Conservation (phyloP, 2,113 vertebrate genomes). For the Serilophus lunatus region DNA sequence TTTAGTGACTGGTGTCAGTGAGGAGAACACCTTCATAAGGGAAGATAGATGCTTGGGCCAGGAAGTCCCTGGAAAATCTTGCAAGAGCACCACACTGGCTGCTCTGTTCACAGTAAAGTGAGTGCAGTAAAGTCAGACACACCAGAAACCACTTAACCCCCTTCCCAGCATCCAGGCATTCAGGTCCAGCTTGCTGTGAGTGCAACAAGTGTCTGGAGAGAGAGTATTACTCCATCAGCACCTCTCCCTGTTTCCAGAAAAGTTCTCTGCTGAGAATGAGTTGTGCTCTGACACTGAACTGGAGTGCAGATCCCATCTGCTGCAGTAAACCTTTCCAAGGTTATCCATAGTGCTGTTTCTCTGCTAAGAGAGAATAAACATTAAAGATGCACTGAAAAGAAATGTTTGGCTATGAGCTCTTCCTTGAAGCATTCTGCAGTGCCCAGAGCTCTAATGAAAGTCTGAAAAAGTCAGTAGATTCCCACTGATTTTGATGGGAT, state of each 20-base stretch:
- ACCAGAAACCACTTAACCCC: neutral
- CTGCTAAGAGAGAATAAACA: neutral
- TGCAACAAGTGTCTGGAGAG: neutral
- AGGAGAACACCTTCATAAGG: neutral
- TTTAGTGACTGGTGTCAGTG: neutral
- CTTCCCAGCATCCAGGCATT: neutral
- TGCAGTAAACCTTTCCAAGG: neutral
- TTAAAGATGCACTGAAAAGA: neutral
- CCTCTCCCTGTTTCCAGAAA: neutral
- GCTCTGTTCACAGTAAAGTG: neutral
- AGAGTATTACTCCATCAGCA: fast-evolving
- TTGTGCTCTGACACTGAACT: neutral
- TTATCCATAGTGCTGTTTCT: neutral
- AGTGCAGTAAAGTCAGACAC: neutral
- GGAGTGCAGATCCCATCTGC: neutral
- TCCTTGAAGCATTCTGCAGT: neutral
- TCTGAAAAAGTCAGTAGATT: neutral
- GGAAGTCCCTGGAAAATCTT: neutral
- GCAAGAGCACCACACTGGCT: neutral
- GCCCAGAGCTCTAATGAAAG: neutral
- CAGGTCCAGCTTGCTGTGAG: neutral
- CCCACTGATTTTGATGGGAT: neutral
- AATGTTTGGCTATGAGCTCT: neutral
- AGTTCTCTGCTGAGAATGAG: neutral
- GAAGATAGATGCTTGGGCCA: neutral